Conservation (phyloP, 2,797 vertebrate genomes). For the Gallirallus australis region DNA sequence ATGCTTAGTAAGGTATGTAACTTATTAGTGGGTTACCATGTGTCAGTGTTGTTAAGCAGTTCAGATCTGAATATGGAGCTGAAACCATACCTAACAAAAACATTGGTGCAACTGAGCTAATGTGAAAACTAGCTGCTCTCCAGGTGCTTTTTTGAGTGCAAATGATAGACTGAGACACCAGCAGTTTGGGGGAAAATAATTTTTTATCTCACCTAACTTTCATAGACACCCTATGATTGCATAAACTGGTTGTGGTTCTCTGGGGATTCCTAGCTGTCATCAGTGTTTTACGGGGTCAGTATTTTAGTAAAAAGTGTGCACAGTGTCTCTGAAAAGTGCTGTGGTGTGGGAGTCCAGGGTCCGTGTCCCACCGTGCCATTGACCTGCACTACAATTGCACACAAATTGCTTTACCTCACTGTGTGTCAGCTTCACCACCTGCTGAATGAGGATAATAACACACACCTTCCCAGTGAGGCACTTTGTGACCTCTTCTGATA, state of each 20-base stretch:
- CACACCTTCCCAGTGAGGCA: rapidly evolving
- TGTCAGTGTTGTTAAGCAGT: neutral
- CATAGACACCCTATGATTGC: neutral
- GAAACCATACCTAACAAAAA: neutral
- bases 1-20: neutral
- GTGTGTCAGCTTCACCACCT: neutral
- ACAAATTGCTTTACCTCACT: neutral
- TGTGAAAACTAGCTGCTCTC: neutral
- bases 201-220: neutral
- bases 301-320: neutral
- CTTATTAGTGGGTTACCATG: rapidly evolving
- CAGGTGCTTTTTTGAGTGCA: neutral
- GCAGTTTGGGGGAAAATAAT: rapidly evolving
- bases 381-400: neutral
- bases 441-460: neutral
- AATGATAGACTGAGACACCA: neutral
- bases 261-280: neutral
- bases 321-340: neutral
- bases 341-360: neutral
- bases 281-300: neutral
- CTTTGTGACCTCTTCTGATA: neutral
- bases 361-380: neutral
- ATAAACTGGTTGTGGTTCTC: neutral
- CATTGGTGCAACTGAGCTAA: neutral
- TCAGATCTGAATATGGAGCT: neutral